Evolutionary conservation across 1,140 invertebrate species (phyloP), one percentile per base, ranked within the genome.

Genomic region (Ceratosolen solmsi): DNA sequence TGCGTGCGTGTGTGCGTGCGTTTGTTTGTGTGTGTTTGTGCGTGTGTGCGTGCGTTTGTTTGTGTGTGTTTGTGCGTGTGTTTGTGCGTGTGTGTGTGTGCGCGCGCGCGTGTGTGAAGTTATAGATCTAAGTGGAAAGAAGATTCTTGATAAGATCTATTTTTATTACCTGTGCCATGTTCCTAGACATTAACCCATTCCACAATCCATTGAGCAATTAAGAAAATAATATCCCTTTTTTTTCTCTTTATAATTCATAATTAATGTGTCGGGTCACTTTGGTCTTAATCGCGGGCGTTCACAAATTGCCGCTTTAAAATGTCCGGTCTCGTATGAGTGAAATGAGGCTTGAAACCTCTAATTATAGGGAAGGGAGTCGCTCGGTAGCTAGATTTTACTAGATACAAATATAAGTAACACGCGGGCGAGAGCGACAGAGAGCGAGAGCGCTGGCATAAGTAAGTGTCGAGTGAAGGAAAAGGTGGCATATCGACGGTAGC

Each of bases 301-400:
- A 46, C 41, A 54, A 68, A 78, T 68, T 68, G 41, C 60, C 60
- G 63, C 63, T 27, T 78, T 51, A 36, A 78, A 68, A 15, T 54
- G 20, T 15, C 13, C 13, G 27, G 1, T 1, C 78, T 13, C 70
- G 33, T 49, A 46, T 41, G 63, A 25, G 41, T 33, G 5, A 49
- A 72, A 72, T 15, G 27, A 30, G 17, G n/a, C 33, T 80, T 25
- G 27, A 74, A 80, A 73, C 79, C 80, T 38, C 22, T 56, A 82
- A 76, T 82, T 76, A 75, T 5, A 54, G n/a, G 9, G 51, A n/a
- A 54, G 49, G 33, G 60, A 51, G 46, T 27, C 51, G 22, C 38
- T 8, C 80, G 51, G 73, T 58, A 82, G 73, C 80, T 33, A 51
- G 70, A 41, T 73, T 60, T 80, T 74, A 54, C 36, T 7, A 63